Base-by-base conservation (phyloP, 1,140 invertebrate genomes). In the Eciton burchellii region DNA sequence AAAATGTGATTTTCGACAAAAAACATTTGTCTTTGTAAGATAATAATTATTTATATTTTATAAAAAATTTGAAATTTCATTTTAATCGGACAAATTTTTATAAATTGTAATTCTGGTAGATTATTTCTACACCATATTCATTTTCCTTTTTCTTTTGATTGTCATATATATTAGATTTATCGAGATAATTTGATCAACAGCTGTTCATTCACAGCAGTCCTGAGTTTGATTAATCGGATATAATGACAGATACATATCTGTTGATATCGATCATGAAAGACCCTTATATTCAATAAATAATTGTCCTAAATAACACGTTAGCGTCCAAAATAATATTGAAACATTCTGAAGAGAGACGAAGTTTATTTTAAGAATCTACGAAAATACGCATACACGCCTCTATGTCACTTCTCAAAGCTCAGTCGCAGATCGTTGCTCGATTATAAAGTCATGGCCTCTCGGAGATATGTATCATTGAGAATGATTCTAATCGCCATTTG, bases 291-390 rank as follows among this genome's bases (percentile, higher is more conserved):
- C 26, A 26, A 29, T 12, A 71, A 56, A 47, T 57, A 70, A 79
- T 77, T 66, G 16, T 68, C 68, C 6, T 14, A 45, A 35, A 35
- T 26, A 60, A 49, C 24, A 43, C 76, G 54, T 68, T 35, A 26
- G 52, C 35, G 21, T 6, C 2, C 6, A 35, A 6, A 35, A 6
- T 6, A 35, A 6, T 6, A 35, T 11, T 71, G 29, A 29, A 81
- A 73, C 21, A n/a, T 68, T 68, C 66, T 35, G 26, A 76, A 86
- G 89, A 84, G 85, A 90, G 87, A 81, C 82, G 24, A 43, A 59
- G 74, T 90, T 90, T 90, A 90, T 90, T 90, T 90, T 89, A 81
- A 65, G 89, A 82, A 83, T 72, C 63, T 90, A 88, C 89, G 86
- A 90, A 90, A 90, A 90, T 90, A 90, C 87, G 62, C 82, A 12